Evolutionary conservation across 1,140 invertebrate genomes (phyloP), one percentile per base, ranked within the genome.

Genomic region (Musca vetustissima): DNA sequence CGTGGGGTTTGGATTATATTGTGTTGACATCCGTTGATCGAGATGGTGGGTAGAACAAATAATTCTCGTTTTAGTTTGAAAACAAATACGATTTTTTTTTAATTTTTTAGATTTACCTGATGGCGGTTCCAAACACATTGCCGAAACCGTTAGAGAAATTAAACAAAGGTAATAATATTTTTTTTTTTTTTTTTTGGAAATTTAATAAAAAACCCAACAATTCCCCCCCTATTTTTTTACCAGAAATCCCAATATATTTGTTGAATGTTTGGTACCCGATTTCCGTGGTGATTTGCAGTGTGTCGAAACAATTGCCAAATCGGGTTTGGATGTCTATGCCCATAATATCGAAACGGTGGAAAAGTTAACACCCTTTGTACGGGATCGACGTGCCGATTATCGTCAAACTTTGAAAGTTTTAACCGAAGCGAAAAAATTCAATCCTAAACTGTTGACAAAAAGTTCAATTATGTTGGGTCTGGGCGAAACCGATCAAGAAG

Each of bases 381-480:
- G 98, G 72, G 98, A 99, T 84, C 91, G 92, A 49, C 86, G 98
- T 68, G 92, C 92, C 32, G 86, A 87, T 83, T 93, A 83, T 70
- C 76, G 76, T 1, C 98, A 99, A 85, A 94, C 96, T 4, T 76
- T 99, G 50, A 84, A 85, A 59, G 95, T 97, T 14, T 83, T 98
- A 13, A 84, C 89, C 76, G 87, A 89, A 72, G 96, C 93, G 0
- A 97, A 98, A 84, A 85, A 86, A 67, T 83, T 89, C 4, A 92
- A 93, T 82, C 87, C 91, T 0, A 87, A 91, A 72, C 80, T 99
- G 32, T 88, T 99, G 43, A 99, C 98, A 0, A 99, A 99, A 85
- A 96, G 96, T 1, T 99, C 98, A 0, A 93, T 99, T 70, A 99
- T 99, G 98, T 84, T 99, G 15, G 98, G 98, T 7, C 85, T 99